Evolutionary conservation across 2,888 invertebrate genomes (phyloP).

Genomic region (Caenorhabditis uteleia): DNA sequence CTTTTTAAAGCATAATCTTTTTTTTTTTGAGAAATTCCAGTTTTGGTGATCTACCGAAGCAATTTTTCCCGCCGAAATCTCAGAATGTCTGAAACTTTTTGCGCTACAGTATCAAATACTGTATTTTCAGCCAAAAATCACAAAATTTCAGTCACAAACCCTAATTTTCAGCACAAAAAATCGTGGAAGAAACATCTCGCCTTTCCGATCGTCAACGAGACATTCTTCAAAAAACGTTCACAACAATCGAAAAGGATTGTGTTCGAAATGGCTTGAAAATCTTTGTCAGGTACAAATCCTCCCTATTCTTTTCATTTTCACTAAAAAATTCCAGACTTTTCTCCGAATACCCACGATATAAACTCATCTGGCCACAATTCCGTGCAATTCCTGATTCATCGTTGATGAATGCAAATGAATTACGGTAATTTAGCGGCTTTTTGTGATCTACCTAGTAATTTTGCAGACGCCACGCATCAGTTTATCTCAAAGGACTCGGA

Average conservation of each 20-base stretch:
- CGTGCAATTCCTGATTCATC: slow-evolving; percentile 63
- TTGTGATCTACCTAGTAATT: not conserved
- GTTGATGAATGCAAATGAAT: slow-evolving; percentile 60
- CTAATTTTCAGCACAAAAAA: slow-evolving; percentile 43
- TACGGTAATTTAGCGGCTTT: slow-evolving; percentile 27
- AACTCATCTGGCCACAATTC: slow-evolving; percentile 67
- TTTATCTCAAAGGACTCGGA: slow-evolving; percentile 62
- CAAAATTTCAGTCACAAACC: not conserved
- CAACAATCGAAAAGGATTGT: slow-evolving; percentile 45
- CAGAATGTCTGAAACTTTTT: too few relatives aligned
- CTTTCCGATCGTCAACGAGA: slow-evolving; percentile 47
- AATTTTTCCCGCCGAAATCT: too few relatives aligned
- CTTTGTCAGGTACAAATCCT: slow-evolving; percentile 52
- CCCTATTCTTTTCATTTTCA: not conserved
- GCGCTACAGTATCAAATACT: too few relatives aligned
- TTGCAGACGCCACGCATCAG: slow-evolving; percentile 49
- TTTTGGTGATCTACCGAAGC: too few relatives aligned
- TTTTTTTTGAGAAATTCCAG: too few relatives aligned
- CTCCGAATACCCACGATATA: slow-evolving; percentile 63
- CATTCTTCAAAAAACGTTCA: slow-evolving; percentile 52
- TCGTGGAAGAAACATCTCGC: slow-evolving; percentile 45
- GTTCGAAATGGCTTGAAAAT: slow-evolving; percentile 52
- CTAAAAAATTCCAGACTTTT: slow-evolving; percentile 50
- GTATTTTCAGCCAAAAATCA: not conserved
- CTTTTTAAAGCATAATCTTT: too few relatives aligned